Conservation (phyloP, 2,888 invertebrate genomes). For the Rugalucina vietnamica region DNA sequence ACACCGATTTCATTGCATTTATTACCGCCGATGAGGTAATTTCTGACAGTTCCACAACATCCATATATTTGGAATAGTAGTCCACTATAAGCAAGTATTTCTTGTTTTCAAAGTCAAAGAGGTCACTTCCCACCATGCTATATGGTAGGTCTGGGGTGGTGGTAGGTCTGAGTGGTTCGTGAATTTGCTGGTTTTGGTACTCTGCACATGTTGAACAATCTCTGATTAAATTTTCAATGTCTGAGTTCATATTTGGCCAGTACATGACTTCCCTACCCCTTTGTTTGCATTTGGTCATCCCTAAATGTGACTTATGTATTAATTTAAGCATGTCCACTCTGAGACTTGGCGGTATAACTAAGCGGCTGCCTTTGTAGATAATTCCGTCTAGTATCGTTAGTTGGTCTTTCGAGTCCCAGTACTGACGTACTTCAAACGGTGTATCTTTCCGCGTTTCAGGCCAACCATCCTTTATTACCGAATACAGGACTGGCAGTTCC, state of each 20-base stretch:
- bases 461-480: too few species aligned
- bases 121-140: slow-evolving; percentile 46
- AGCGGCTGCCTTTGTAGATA: slow-evolving; percentile 50
- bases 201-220: slow-evolving; percentile 54
- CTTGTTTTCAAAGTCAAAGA: slow-evolving; percentile 52
- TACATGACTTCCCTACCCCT: slow-evolving; percentile 55
- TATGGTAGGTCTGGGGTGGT: slow-evolving; percentile 55
- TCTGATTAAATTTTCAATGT: slow-evolving; percentile 43
- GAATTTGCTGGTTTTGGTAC: slow-evolving; percentile 46
- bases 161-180: slow-evolving; percentile 57
- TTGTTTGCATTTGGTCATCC: slow-evolving; percentile 56
- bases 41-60: slow-evolving; percentile 40
- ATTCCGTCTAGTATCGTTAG: slow-evolving; percentile 46
- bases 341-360: slow-evolving; percentile 54
- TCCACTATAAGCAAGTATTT: slow-evolving; percentile 57
- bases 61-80: slow-evolving; percentile 60
- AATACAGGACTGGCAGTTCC: slow-evolving; percentile 23
- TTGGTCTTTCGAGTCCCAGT: slow-evolving; percentile 48
- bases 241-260: slow-evolving; percentile 56
- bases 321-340: slow-evolving; percentile 39
- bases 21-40: slow-evolving; percentile 37
- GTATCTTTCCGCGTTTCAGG: slow-evolving; percentile 43
- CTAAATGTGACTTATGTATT: slow-evolving; percentile 54
- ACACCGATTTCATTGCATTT: slow-evolving; percentile 39
- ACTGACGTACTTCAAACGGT: slow-evolving; percentile 38